Base-by-base conservation (phyloP, 2,888 invertebrate genomes). In the Tethea ocularis region DNA sequence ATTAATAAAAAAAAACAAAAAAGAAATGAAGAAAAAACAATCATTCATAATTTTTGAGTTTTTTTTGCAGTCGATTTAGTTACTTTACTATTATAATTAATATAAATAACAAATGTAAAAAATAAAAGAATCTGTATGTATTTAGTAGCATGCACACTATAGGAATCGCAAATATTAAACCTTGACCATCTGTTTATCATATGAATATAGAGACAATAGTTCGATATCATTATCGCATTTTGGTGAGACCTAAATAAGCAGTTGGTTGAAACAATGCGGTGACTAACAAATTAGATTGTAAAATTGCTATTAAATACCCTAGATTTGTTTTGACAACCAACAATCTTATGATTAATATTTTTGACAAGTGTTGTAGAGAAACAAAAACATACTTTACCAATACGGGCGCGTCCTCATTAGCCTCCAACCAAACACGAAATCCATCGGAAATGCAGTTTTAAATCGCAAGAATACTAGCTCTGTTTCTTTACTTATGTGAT, bases 111-210 rank as follows among this genome's bases (percentile, higher is more conserved):
- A 24, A 24, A 24, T 24, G 24, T 10, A 3, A 38, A 38, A 15
- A 15, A 38, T 38, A 41, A 5, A 36, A 36, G 13, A 15, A 15
- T 36, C 24, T 15, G 1, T 41, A n/a, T n/a, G n/a, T 41, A 41
- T 41, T 6, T 41, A 17, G 17, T 41, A 17, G 17, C 17, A 10
- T 2, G 1, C 1, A 41, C 41, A n/a, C n/a, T 7, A 41, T 41
- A 41, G 20, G 5, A 10, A 10, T 11, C 6, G 20, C 29, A 53
- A 17, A 53, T 52, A 26, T 7, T 24, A 17, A n/a, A 7, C 53
- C 29, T 53, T 53, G 53, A 33, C 53, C 53, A 33, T 29, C 17
- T 53, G 29, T 53, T 20, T 5, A 10, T 53, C 10, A 20, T 33
- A 33, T 53, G 17, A 17, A 33, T 33, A 5, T 33, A 20, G 29